Base-by-base conservation (phyloP, 2,113 vertebrate species). In the Pygoscelis antarcticus region DNA sequence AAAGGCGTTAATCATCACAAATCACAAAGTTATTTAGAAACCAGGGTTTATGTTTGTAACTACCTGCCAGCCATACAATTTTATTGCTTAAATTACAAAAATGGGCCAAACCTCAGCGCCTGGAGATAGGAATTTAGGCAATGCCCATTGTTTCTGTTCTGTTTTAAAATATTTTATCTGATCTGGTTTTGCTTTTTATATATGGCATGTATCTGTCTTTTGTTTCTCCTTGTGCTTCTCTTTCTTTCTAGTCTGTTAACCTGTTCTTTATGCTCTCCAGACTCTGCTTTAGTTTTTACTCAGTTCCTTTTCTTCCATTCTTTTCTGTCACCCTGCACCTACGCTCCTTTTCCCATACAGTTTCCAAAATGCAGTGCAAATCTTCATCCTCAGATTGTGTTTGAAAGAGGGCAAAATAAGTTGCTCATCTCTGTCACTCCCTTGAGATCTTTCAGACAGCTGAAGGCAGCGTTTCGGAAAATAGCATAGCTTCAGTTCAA, bases 281-380 rank as follows among this genome's bases (percentile, higher is more conserved):
- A 42, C 51, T 51, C 40, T 83, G 49, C 36, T 70, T 51, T 38
- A 57, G 5, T 47, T 93, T 42, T 87, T 4, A 77, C 8, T 42
- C 25, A 16, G 18, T 17, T 74, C 30, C 17, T 72, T 77, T 86
- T 83, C 40, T 72, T 74, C 14, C 36, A 40, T 83, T 46, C 11
- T 64, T 69, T 65, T 61, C 36, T 51, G 7, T 69, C 36, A 80
- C 47, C 42, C n/a, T 81, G 32, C n/a, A 69, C 38, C 46, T 58
- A 58, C 0, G 0, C n/a, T 69, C 17, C 7, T 60, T 91, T 70
- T 49, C 30, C 46, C 14, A 16, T 34, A 34, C 0, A 11, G 11
- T 71, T 87, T 88, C 72, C 72, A 77, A 89, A 96, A 60, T 3
- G 12, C 58, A 74, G 38, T 29, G 64, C 76, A 68, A 83, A 79